Evolutionary conservation across 2,888 invertebrate genomes (phyloP).

Genomic region (Pseudococcus jackbeardsleyi): DNA sequence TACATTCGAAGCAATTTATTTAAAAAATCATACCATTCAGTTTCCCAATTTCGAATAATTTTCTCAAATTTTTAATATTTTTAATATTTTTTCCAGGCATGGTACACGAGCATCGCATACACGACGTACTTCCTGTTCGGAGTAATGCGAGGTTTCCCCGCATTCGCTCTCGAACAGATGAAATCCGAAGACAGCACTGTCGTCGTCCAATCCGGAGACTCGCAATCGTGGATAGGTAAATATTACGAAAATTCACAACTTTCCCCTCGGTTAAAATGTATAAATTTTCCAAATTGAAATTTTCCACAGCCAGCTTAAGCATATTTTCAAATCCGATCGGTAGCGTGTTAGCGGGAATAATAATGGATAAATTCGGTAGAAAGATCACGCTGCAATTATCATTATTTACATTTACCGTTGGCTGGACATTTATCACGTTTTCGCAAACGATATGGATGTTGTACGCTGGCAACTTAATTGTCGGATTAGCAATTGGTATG

Average conservation of each 20-base stretch:
- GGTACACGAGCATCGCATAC: constrained; percentile 57
- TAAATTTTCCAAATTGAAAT: no score
- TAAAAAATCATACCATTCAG: no score
- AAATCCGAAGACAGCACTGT: background rate
- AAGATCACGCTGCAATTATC: constrained; percentile 59
- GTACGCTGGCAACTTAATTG: constrained; percentile 53
- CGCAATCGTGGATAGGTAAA: constrained; percentile 60
- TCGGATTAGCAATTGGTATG: constrained; percentile 62
- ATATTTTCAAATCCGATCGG: constrained; percentile 63
- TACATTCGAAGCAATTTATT: no score
- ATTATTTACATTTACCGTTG: constrained; percentile 57
- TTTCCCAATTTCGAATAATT: background rate
- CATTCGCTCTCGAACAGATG: constrained; percentile 47
- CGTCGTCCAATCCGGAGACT: background rate
- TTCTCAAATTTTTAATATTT: background rate
- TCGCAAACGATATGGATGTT: constrained; percentile 30
- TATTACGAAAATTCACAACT: background rate
- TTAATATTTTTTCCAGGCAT: constrained; percentile 36
- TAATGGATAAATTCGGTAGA: constrained; percentile 64
- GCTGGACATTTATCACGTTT: constrained; percentile 56
- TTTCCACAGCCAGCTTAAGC: constrained; percentile 57
- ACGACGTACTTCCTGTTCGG: constrained; percentile 62
- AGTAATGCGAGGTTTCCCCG: constrained; percentile 54
- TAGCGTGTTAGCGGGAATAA: constrained; percentile 53
- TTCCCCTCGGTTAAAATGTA: background rate